These are phyloP conservation scores for Drosophila melanica DNA, from an alignment of 1,140 invertebrate species.

Conservation along the genomic window DNA sequence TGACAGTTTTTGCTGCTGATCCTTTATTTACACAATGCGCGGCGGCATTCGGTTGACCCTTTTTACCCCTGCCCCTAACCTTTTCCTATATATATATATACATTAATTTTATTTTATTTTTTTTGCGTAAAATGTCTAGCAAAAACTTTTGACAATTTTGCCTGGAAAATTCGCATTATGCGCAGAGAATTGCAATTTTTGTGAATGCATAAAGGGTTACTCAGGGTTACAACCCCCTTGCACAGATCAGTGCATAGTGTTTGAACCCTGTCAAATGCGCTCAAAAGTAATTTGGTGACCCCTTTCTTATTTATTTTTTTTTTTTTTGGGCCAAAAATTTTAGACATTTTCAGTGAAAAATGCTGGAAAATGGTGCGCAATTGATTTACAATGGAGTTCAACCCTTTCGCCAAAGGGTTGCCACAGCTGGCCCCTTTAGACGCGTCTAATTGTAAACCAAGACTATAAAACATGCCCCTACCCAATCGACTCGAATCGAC, in stretches of 20 bases:
- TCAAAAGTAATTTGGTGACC: slow-evolving; percentile 68
- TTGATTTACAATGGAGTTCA: slow-evolving; percentile 41
- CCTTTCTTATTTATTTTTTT: slow-evolving; percentile 13
- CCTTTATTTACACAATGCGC: slow-evolving; percentile 80
- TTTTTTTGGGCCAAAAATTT: slow-evolving; percentile 63
- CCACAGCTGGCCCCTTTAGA: slow-evolving; percentile 22
- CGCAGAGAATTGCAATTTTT: slow-evolving; percentile 61
- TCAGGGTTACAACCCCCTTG: slow-evolving; percentile 58
- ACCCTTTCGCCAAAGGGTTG: slow-evolving; percentile 50
- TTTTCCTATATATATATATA: slow-evolving; percentile 5
- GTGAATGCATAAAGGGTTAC: slow-evolving; percentile 3
- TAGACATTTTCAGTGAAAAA: slow-evolving; percentile 67
- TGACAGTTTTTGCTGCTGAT: slow-evolving; percentile 72
- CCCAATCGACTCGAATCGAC: no score
- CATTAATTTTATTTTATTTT: slow-evolving; percentile 12
- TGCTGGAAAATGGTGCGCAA: slow-evolving; percentile 43
- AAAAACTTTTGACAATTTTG: slow-evolving; percentile 47
- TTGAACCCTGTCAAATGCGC: slow-evolving; percentile 22
- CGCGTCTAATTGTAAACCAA: slow-evolving; percentile 41
- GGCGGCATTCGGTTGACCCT: slow-evolving; percentile 71
- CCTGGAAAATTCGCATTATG: slow-evolving; percentile 77
- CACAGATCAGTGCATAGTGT: slow-evolving; percentile 43
- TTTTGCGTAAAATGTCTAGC: slow-evolving; percentile 68
- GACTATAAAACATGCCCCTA: slow-evolving; percentile 4
- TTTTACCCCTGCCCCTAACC: slow-evolving; percentile 48